Evolutionary conservation across 2,888 invertebrate genomes (phyloP), one percentile per base, ranked within the genome.

Genomic region (Perdita meconis): DNA sequence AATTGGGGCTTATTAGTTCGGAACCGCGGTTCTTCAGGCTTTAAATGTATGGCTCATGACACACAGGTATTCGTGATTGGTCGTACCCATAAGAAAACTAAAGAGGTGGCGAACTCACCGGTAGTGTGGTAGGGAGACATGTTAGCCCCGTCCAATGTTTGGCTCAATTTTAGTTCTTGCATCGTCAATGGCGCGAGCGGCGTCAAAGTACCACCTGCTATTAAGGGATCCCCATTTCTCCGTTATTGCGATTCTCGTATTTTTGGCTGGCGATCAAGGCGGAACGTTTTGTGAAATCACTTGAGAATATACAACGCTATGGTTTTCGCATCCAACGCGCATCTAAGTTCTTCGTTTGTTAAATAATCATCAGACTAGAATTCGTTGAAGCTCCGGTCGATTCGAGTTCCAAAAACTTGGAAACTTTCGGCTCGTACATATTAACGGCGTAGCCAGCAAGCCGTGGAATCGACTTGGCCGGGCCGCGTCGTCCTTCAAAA

Each of bases 161-260:
- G 93, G 92, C 94, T 94, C 89, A 95, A 93, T 94, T 96, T 96
- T 94, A 96, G 94, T 92, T 96, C 96, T 93, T 95, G 96, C 95
- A 96, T 95, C 92, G 94, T 95, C 92, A 96, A 95, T 86, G 96
- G 95, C 86, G 95, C 95, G 92, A 96, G 93, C 85, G 96, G 95
- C 88, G 96, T 95, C 92, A 96, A 93, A 83, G 95, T 94, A 92
- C 94, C 94, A 92, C 94, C 93, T 92, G 94, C 94, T 94, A 87
- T 88, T 87, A 83, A 87, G 87, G 86, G 86, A 90, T 86, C 88
- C 90, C 89, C 89, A 89, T 76, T 83, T 83, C 80, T 88, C 83
- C 82, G 87, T 88, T 89, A 89, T 85, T 83, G 79, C 80, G 81
- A 79, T 78, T 81, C 68, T 82, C 63, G 73, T 76, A 81, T 83